Conservation (phyloP, 2,113 vertebrate genomes). For the Riparia riparia region DNA sequence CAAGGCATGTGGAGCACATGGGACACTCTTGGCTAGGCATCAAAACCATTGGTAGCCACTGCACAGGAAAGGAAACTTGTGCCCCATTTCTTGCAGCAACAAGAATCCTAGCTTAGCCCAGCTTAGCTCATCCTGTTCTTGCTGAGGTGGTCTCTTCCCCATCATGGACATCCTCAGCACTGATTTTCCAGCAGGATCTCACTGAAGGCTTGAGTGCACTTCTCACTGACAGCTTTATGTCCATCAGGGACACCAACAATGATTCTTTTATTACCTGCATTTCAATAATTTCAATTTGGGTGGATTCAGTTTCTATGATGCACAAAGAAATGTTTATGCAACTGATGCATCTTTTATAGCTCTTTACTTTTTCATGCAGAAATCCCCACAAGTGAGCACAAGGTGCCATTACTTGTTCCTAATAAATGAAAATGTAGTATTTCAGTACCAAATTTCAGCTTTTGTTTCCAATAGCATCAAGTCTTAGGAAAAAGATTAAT, state of each 20-base stretch:
- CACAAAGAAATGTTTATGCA: background rate
- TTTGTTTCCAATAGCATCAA: background rate
- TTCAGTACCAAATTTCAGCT: background rate
- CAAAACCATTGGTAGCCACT: background rate
- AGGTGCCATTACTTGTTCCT: background rate
- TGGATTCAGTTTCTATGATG: background rate
- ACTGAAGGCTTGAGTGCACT: background rate
- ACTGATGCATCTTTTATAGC: background rate
- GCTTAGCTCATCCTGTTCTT: background rate
- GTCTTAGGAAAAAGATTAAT: background rate
- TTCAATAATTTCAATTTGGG: background rate
- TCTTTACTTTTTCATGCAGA: background rate
- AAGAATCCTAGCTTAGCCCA: background rate
- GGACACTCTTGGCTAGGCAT: rapidly evolving
- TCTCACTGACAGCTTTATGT: rapidly evolving
- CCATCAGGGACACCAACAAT: background rate
- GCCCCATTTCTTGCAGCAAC: background rate
- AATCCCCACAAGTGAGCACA: background rate
- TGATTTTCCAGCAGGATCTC: background rate
- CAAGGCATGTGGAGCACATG: rapidly evolving
- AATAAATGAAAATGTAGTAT: background rate
- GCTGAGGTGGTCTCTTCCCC: background rate
- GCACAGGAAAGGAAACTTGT: background rate
- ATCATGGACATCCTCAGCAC: rapidly evolving
- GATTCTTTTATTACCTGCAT: background rate